Percentiles rank a stretch among this genome's conserved stretches.
Evolutionary conservation across 1,140 invertebrate species (phyloP).

Genomic region (Eumeta japonica): DNA sequence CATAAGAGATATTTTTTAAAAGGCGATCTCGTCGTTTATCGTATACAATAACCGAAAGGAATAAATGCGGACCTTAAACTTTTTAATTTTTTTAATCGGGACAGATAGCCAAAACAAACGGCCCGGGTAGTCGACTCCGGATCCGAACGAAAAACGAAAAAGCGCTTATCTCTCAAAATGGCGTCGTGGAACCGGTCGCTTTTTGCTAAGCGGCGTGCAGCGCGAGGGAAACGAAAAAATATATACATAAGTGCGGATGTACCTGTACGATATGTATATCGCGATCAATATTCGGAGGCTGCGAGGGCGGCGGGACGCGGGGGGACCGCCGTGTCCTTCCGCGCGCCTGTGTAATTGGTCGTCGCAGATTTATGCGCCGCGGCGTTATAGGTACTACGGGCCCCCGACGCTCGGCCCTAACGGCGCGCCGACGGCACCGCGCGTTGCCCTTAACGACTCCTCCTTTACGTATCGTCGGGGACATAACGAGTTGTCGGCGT

Average conservation of each 20-base stretch:
- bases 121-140: neutral
- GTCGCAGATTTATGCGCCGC: slow-evolving; percentile 37
- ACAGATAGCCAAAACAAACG: slow-evolving; percentile 5
- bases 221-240: slow-evolving; percentile 27
- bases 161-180: slow-evolving; percentile 40
- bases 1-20: too few relatives aligned
- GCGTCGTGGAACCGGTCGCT: slow-evolving; percentile 25
- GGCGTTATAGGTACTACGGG: slow-evolving; percentile 28
- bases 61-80: too few relatives aligned
- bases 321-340: slow-evolving; percentile 23
- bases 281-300: slow-evolving; percentile 43
- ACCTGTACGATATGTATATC: too few relatives aligned
- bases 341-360: slow-evolving; percentile 43
- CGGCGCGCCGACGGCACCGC: neutral
- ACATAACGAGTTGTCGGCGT: too few relatives aligned
- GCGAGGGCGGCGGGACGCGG: slow-evolving; percentile 6
- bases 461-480: too few relatives aligned
- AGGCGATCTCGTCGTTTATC: too few relatives aligned
- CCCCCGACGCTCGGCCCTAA: neutral
- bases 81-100: too few relatives aligned
- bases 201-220: slow-evolving; percentile 17
- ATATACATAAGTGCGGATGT: too few relatives aligned
- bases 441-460: too few relatives aligned
- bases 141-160: slow-evolving; percentile 30
- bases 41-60: too few relatives aligned